Percentiles rank a stretch among this genome's conserved stretches.
Evolutionary conservation across 30 jellyfish, hydroid and myxozoan genomes (phyloP).

Genomic region (Calvadosia cruxmelitensis): DNA sequence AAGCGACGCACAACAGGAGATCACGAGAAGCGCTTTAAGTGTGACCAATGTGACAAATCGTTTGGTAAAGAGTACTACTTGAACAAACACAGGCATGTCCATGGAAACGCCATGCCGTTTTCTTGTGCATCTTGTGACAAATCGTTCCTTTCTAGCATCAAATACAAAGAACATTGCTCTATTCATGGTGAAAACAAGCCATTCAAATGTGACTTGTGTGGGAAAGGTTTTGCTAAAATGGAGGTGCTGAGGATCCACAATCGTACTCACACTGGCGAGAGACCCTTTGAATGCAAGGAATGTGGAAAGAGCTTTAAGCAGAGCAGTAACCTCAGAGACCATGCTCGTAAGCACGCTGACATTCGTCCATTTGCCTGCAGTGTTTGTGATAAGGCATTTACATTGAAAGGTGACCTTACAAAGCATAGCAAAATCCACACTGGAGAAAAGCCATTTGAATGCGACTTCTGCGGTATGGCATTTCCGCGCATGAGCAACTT

Average conservation of each 20-base stretch:
- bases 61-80: conserved; percentile 7
- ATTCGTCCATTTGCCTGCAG: conserved; percentile 50
- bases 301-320: conserved; percentile 38
- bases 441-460: conserved; percentile 42
- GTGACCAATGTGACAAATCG: conserved; percentile 21
- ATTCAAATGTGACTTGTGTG: conserved; percentile 34
- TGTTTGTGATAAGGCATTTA: conserved; percentile 43
- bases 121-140: conserved; percentile 14
- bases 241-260: conserved; percentile 48
- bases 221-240: conserved; percentile 3
- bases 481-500: conserved; percentile 56
- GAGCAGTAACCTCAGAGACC: conserved; percentile 53
- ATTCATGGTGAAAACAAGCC: conserved; percentile 32
- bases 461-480: conserved; percentile 56
- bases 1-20: background rate
- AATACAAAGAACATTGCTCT: conserved; percentile 31
- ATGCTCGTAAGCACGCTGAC: conserved; percentile 49
- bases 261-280: conserved; percentile 58
- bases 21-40: conserved; percentile 28
- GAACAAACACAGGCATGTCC: conserved; percentile 16
- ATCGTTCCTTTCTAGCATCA: conserved; percentile 20
- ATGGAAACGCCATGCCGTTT: conserved; percentile 27
- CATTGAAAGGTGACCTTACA: conserved; percentile 42
- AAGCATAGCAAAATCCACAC: conserved; percentile 54
- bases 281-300: conserved; percentile 50